These are phyloP conservation scores for Orientallactaga bullata DNA, from an alignment of 2,113 vertebrate species.

Conservation along the genomic window DNA sequence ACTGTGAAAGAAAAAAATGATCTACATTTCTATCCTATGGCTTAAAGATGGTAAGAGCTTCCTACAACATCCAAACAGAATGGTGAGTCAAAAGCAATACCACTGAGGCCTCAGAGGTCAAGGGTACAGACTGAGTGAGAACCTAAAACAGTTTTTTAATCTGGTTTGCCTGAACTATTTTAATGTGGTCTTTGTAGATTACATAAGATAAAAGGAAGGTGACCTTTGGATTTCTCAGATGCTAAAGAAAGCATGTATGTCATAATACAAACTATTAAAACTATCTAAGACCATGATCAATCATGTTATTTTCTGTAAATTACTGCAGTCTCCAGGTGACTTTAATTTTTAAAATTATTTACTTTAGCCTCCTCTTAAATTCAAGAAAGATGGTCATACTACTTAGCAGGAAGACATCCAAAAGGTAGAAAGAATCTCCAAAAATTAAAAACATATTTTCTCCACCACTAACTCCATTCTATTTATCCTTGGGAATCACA, in stretches of 20 bases:
- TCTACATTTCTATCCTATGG: not conserved
- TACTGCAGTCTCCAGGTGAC: not conserved
- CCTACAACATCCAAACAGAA: not conserved
- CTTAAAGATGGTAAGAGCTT: not conserved
- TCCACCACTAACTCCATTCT: not conserved
- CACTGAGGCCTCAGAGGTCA: not conserved
- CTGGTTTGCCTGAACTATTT: not conserved
- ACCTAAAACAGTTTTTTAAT: not conserved
- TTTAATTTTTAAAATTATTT: conserved; percentile 44
- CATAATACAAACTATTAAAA: not conserved
- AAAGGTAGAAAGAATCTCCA: conserved; percentile 22
- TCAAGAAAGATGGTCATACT: conserved; percentile 1
- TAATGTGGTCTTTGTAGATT: conserved; percentile 40
- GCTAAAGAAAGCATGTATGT: not conserved
- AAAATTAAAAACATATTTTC: conserved; percentile 25
- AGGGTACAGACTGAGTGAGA: not conserved
- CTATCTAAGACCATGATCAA: not conserved
- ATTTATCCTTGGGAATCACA: not conserved
- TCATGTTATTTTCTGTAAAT: conserved; percentile 6
- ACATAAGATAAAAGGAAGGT: not conserved
- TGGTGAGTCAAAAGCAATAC: not conserved
- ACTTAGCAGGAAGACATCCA: not conserved
- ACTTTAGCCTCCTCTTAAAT: conserved; percentile 28
- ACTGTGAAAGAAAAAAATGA: conserved; percentile 29
- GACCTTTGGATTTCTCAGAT: not conserved